phyloP scores from a whole-genome alignment of 2,888 invertebrate species.

The Melikaiella ostensackeni region DNA sequence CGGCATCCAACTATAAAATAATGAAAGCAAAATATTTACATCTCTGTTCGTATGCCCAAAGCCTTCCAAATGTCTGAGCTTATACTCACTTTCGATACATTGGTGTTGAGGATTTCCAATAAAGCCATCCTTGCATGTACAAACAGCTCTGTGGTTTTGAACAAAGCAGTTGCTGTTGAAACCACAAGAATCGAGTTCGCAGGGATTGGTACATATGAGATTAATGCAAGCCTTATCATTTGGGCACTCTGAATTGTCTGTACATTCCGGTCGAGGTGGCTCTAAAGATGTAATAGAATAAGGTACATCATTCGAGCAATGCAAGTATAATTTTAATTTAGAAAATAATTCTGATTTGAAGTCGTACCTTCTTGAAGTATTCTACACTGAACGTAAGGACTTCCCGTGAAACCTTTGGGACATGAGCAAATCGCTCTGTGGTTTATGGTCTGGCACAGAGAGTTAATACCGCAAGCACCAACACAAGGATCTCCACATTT shows the following conservation, averaged over 20 bases:
- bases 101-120: conserved; percentile 90
- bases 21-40: not conserved
- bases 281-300: conserved; percentile 40
- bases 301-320: not conserved
- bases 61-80: not conserved
- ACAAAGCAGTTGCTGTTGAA: conserved; percentile 88
- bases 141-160: conserved; percentile 88
- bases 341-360: not conserved
- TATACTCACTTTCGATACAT: conserved; percentile 85
- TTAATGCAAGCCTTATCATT: conserved; percentile 91
- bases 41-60: not conserved
- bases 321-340: not conserved
- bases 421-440: conserved; percentile 92
- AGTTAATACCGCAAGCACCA: conserved; percentile 90
- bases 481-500: conserved; percentile 91
- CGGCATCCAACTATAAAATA: conserved; percentile 86
- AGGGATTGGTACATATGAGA: conserved; percentile 86
- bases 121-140: conserved; percentile 89
- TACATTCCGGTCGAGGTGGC: conserved; percentile 86
- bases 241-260: conserved; percentile 87
- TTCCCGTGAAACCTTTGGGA: conserved; percentile 87
- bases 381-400: conserved; percentile 86
- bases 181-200: conserved; percentile 85
- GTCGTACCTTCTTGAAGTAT: conserved; percentile 63
- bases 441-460: conserved; percentile 87